phyloP scores from a whole-genome alignment of 1,140 invertebrate genomes.

The Leptopilina boulardi region DNA sequence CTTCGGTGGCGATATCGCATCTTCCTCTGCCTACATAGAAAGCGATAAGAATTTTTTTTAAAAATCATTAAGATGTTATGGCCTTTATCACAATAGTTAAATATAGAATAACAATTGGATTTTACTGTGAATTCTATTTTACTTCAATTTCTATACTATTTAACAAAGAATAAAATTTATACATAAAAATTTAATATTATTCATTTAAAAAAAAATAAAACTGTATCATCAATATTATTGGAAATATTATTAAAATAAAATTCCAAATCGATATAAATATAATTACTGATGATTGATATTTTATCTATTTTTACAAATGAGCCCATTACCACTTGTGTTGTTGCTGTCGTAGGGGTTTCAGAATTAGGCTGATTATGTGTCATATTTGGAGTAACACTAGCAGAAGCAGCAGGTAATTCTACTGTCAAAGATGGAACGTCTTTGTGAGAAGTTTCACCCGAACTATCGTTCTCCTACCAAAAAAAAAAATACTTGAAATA shows the following conservation, averaged over 20 bases:
- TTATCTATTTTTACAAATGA: background rate
- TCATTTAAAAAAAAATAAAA: too few relatives aligned
- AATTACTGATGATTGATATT: background rate
- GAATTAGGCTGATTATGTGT: conserved; percentile 54
- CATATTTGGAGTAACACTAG: conserved; percentile 44
- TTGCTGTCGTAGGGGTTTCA: conserved; percentile 47
- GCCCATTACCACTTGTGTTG: conserved; percentile 42
- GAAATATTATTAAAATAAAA: too few relatives aligned
- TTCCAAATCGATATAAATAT: too few relatives aligned
- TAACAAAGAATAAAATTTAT: too few relatives aligned
- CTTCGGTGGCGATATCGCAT: conserved; percentile 86
- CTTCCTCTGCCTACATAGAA: conserved; percentile 54
- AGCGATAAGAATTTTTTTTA: background rate
- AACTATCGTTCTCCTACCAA: conserved; percentile 9
- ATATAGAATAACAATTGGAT: conserved; percentile 31
- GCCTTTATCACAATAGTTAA: conserved; percentile 36
- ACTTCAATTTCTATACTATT: too few relatives aligned
- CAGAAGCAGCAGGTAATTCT: conserved; percentile 52
- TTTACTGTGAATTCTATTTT: background rate
- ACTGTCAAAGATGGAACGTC: conserved; percentile 58
- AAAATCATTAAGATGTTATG: background rate
- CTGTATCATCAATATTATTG: too few relatives aligned
- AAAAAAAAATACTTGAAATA: background rate
- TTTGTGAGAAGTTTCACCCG: conserved; percentile 45
- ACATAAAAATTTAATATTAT: too few relatives aligned